Base-by-base conservation (phyloP, 1,140 invertebrate species). In the Zaprionus kolodkinae region DNA sequence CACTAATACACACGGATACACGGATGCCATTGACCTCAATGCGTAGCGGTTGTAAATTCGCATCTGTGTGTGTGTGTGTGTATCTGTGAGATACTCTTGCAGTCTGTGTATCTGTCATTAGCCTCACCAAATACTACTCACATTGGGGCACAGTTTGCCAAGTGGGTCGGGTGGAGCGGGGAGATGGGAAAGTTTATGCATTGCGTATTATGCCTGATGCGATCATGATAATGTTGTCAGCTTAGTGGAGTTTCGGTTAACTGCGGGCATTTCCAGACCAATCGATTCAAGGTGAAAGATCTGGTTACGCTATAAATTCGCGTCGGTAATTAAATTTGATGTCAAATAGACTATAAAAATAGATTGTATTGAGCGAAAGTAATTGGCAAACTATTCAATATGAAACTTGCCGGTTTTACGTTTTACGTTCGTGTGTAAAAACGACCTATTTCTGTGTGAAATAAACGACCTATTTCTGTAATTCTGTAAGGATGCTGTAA, bases 1-100 rank as follows among this genome's bases (percentile, higher is more conserved):
- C 15, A 48, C 15, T 30, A 30, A 30, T 30, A 50, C 52, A 59
- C 33, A 74, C 72, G 48, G 45, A 15, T 48, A 48, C 48, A 52
- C 52, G 27, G 11, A 69, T 76, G 74, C 70, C 70, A 76, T 72
- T 76, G 74, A 76, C 74, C 74, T 67, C 63, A 64, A 66, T 76
- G 74, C 68, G 68, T 76, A 76, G 72, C 64, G 64, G 57, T 48
- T 60, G 15, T 60, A 65, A 65, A 72, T 50, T 62, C 55, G 61
- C 69, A 57, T 65, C 66, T 60, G 35, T 66, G 40, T 70, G 38
- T 21, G 33, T 21, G 33, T 62, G 30, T 33, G 69, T 15, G 17
- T 72, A 69, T 69, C 71, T 62, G 36, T 56, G 5, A 69, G 67
- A 64, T 70, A 71, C 72, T 50, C 72, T 50, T 50, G 45, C 45